Evolutionary conservation across 2,113 vertebrate species (phyloP).

Genomic region (Equus przewalskii): DNA sequence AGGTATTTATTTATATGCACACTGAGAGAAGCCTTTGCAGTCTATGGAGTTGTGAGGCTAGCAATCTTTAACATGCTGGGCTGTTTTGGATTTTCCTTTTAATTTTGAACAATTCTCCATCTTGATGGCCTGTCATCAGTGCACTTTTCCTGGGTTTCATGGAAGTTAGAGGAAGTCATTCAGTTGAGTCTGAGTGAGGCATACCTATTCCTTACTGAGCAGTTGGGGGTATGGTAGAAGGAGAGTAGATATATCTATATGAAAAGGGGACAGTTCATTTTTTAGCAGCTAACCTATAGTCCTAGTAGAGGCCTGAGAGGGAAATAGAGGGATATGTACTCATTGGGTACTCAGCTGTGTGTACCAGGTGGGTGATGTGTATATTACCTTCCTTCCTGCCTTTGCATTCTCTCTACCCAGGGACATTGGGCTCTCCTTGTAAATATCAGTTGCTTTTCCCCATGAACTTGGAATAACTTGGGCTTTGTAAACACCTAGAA

Average conservation of each 20-base stretch:
- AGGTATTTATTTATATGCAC: not conserved
- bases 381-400: accelerated
- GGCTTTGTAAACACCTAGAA: not conserved
- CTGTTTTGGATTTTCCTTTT: not conserved
- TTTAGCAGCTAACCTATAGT: not conserved
- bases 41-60: not conserved
- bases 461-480: not conserved
- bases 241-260: accelerated
- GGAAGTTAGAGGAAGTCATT: not conserved
- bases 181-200: not conserved
- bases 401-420: not conserved
- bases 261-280: not conserved
- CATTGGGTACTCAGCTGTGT: not conserved
- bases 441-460: not conserved
- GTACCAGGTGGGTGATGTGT: not conserved
- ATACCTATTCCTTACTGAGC: not conserved
- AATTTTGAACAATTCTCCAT: not conserved
- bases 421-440: not conserved
- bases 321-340: not conserved
- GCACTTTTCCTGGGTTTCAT: not conserved
- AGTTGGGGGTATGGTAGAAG: not conserved
- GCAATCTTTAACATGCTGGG: not conserved
- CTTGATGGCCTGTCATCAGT: not conserved
- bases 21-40: not conserved
- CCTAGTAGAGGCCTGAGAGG: no score